These are phyloP conservation scores for Disparrhopalites patrizii DNA, from an alignment of 2,888 invertebrate genomes.

Conservation along the genomic window DNA sequence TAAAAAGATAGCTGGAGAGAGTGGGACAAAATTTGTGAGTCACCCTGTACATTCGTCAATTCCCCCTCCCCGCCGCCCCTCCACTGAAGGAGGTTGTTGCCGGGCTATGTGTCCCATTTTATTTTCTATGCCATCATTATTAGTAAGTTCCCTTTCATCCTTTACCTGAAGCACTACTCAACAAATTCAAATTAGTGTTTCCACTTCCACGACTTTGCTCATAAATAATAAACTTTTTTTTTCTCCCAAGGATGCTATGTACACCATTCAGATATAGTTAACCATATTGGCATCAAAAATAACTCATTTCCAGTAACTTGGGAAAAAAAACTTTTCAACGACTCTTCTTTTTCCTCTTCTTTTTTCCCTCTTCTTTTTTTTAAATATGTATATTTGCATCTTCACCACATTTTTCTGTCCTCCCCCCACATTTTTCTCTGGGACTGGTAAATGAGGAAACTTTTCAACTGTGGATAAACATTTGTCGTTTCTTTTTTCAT, in stretches of 20 bases:
- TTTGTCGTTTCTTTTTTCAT: constrained; percentile 7
- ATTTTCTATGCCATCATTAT: too few relatives aligned
- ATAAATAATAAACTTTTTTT: constrained; percentile 7
- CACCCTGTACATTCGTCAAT: too few relatives aligned
- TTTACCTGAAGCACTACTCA: not conserved
- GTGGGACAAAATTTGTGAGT: too few relatives aligned
- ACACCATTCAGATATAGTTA: not conserved
- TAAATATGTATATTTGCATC: not conserved
- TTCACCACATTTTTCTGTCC: not conserved
- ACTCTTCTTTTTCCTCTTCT: too few relatives aligned
- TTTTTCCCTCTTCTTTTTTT: too few relatives aligned
- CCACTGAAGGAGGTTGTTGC: too few relatives aligned
- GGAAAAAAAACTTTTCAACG: too few relatives aligned
- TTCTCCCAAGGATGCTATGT: not conserved
- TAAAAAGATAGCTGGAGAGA: too few relatives aligned
- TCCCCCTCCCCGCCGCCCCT: too few relatives aligned
- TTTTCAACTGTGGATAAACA: constrained; percentile 4
- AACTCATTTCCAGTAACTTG: too few relatives aligned
- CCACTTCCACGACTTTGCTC: not conserved
- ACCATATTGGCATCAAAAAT: not conserved
- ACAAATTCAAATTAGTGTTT: constrained; percentile 1
- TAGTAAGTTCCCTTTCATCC: not conserved
- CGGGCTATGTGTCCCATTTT: too few relatives aligned
- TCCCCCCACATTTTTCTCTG: not conserved
- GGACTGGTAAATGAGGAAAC: not conserved